A percentile compares a stretch with the other conserved stretches of the same genome.
These are phyloP conservation scores for Hypomecis atomaria DNA, from an alignment of 2,888 invertebrate species.

Conservation along the genomic window DNA sequence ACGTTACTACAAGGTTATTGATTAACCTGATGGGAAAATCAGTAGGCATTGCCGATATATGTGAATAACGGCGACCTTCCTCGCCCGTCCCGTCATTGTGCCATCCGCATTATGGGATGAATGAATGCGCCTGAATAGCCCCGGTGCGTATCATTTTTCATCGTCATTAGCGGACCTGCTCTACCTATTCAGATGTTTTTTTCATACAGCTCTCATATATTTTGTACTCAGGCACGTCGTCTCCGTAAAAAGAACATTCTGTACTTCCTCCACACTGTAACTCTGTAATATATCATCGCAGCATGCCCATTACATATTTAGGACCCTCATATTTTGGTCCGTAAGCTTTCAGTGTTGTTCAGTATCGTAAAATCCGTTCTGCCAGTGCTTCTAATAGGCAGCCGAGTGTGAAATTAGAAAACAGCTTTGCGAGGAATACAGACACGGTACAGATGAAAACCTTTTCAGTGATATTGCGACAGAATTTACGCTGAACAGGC, in stretches of 20 bases:
- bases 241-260: constrained; percentile 18
- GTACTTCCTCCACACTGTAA: constrained; percentile 16
- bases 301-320: constrained; percentile 38
- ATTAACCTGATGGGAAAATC: constrained; percentile 51
- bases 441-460: constrained; percentile 48
- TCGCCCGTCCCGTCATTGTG: constrained; percentile 75
- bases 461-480: constrained; percentile 50
- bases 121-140: constrained; percentile 66
- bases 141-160: constrained; percentile 64
- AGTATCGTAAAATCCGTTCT: constrained; percentile 47
- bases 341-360: constrained; percentile 36
- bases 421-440: constrained; percentile 53
- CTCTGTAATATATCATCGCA: constrained; percentile 24
- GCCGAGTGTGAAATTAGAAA: constrained; percentile 63
- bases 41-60: constrained; percentile 58
- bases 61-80: constrained; percentile 77
- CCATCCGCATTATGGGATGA: constrained; percentile 64
- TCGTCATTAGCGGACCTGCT: constrained; percentile 57
- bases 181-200: constrained; percentile 30
- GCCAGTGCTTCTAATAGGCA: constrained; percentile 51
- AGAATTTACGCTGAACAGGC: constrained; percentile 9
- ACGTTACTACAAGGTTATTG: constrained; percentile 17
- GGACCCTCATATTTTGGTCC: constrained; percentile 31
- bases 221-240: constrained; percentile 12
- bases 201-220: constrained; percentile 16